Percentiles rank a stretch among this genome's conserved stretches.
These are phyloP conservation scores for Hydra vulgaris DNA, from an alignment of 30 jellyfish, hydroid and myxozoan species.

Conservation along the genomic window DNA sequence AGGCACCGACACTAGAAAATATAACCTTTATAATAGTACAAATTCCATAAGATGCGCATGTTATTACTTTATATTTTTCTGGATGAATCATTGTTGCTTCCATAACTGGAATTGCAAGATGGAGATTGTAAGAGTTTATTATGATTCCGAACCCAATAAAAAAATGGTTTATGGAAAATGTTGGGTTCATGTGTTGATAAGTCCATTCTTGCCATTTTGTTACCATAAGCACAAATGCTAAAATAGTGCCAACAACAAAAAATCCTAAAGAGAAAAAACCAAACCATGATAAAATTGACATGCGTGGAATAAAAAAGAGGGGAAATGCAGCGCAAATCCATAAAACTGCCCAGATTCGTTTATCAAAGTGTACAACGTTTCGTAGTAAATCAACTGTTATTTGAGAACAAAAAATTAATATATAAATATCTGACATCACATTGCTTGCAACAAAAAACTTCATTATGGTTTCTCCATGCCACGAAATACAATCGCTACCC, in stretches of 20 bases:
- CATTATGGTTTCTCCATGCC: constrained; percentile 39
- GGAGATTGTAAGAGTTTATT: constrained; percentile 30
- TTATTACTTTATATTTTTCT: constrained; percentile 12
- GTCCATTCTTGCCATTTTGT: constrained; percentile 26
- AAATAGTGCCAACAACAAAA: constrained; percentile 1
- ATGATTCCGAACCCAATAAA: constrained; percentile 48
- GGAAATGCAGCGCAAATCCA: constrained; percentile 54
- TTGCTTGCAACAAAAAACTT: constrained; percentile 29
- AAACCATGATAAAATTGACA: constrained; percentile 51
- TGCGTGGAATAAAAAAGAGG: constrained; percentile 36
- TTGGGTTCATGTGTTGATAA: not conserved
- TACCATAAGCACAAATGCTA: constrained; percentile 15
- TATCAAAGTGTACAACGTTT: not conserved
- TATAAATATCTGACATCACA: constrained; percentile 35
- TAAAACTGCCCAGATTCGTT: constrained; percentile 20
- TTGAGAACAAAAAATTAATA: constrained; percentile 40
- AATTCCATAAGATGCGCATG: constrained; percentile 8
- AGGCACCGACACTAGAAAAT: constrained; percentile 32
- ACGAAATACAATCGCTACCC: constrained; percentile 31
- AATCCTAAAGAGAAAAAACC: constrained; percentile 34
- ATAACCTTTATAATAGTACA: constrained; percentile 30
- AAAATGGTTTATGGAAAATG: constrained; percentile 11
- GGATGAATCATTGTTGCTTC: constrained; percentile 74
- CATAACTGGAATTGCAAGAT: constrained; percentile 44
- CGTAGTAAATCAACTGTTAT: constrained; percentile 31